Evolutionary conservation across 2,888 invertebrate species (phyloP), one percentile per base, ranked within the genome.

Genomic region (Incurvaria masculella): DNA sequence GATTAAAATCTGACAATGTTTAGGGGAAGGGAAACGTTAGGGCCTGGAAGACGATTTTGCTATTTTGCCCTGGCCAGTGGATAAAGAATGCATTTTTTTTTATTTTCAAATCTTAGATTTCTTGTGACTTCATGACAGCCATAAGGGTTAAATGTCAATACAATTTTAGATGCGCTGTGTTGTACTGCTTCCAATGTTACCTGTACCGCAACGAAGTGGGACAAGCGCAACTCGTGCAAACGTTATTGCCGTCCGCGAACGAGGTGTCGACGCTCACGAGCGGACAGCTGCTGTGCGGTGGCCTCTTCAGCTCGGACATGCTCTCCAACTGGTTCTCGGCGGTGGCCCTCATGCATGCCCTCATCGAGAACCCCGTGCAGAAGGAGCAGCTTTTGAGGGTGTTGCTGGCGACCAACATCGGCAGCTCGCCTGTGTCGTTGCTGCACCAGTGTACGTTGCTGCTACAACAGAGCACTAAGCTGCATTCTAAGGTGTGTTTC

Each of bases 161-260:
- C n/a, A n/a, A n/a, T 55, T 57, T 11, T 60, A 87, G 99, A 52
- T 95, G 95, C 66, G 92, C 98, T 1, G 96, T 98, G 2, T 84
- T 99, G 1, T 99, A 99, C 69, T 97, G 96, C 67, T 97, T 99
- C 69, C 89, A 98, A 76, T 96, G 95, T 65, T 99, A 91, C 67
- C 78, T 99, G 8, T 94, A 90, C 67, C 93, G 91, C 71, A 99
- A 99, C 68, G 91, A 94, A 64, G 81, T 86, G 21, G 92, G 92
- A 2, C 96, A 97, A 67, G 87, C 87, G 1, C 85, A 88, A 56
- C 84, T 99, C 2, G 89, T 99, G 1, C 91, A 94, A 63, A 97
- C 97, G 0, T 79, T 99, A 1, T 75, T 99, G 14, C 98, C 98
- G 0, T 89, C 93, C 1, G 85, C 90, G 21, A 81, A 88, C 0